phyloP scores from a whole-genome alignment of 1,140 invertebrate genomes.

The Nymphalis io region DNA sequence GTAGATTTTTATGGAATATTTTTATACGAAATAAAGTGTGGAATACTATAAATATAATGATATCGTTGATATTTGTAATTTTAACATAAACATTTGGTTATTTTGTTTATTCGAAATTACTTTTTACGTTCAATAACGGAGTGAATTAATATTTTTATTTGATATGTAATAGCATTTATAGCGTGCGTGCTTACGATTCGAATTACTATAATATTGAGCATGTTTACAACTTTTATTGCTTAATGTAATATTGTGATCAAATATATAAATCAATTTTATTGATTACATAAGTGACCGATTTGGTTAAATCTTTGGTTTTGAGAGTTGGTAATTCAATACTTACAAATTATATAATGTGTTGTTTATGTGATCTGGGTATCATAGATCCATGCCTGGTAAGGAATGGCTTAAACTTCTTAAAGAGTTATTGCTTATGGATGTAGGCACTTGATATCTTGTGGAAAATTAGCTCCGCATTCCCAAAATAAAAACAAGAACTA shows the following conservation, averaged over 20 bases:
- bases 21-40: constrained; percentile 29
- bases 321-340: no score
- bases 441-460: no score
- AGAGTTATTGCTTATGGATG: no score
- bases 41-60: constrained; percentile 16
- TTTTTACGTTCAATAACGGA: constrained; percentile 9
- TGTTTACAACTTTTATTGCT: neutral
- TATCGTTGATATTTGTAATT: neutral
- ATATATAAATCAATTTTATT: no score
- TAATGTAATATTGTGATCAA: neutral
- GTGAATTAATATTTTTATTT: constrained; percentile 10
- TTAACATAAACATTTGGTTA: neutral
- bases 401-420: no score
- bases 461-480: no score
- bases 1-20: constrained; percentile 28
- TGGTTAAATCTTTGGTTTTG: no score
- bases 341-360: no score
- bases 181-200: constrained; percentile 10
- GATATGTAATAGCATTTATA: neutral
- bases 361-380: no score
- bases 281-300: no score
- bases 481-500: no score
- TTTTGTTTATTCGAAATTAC: constrained; percentile 16
- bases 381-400: no score
- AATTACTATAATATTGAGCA: neutral